Evolutionary conservation across 2,888 invertebrate genomes (phyloP).

Genomic region (Agriopis aurantiaria): DNA sequence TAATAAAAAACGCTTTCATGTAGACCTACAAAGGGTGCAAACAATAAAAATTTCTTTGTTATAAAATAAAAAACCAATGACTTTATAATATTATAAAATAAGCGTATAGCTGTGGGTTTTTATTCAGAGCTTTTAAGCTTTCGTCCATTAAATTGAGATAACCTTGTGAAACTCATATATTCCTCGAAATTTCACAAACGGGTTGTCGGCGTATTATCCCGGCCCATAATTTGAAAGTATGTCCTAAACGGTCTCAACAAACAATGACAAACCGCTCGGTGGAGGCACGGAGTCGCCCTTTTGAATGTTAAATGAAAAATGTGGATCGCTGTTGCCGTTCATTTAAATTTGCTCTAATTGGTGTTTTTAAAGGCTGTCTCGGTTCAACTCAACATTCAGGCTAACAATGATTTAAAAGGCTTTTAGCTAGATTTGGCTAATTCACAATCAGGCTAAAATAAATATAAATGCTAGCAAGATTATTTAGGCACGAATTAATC

Average conservation of each 20-base stretch:
- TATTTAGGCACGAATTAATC: too few species aligned
- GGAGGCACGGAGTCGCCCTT: not conserved
- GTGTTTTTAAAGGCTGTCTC: constrained; percentile 45
- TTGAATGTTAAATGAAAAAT: constrained; percentile 49
- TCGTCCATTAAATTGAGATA: not conserved
- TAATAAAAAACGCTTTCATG: too few species aligned
- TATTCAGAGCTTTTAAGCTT: not conserved
- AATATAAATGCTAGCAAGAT: too few species aligned
- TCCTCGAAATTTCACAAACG: constrained; percentile 1
- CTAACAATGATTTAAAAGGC: constrained; percentile 11
- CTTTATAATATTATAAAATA: too few species aligned
- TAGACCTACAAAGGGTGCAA: too few species aligned
- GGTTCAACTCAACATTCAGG: not conserved
- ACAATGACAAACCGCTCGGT: constrained; percentile 37
- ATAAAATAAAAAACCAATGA: too few species aligned
- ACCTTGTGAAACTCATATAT: not conserved
- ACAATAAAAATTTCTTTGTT: too few species aligned
- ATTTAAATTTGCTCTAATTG: constrained; percentile 66
- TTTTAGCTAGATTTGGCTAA: constrained; percentile 5
- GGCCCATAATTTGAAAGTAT: constrained; percentile 19
- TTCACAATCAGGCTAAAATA: not conserved
- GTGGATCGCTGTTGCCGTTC: constrained; percentile 56
- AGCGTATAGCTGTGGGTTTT: not conserved
- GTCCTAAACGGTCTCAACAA: constrained; percentile 29
- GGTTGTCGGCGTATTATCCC: constrained; percentile 16